Conservation (phyloP, 2,797 vertebrate genomes). For the Sebastes trivittatus region DNA sequence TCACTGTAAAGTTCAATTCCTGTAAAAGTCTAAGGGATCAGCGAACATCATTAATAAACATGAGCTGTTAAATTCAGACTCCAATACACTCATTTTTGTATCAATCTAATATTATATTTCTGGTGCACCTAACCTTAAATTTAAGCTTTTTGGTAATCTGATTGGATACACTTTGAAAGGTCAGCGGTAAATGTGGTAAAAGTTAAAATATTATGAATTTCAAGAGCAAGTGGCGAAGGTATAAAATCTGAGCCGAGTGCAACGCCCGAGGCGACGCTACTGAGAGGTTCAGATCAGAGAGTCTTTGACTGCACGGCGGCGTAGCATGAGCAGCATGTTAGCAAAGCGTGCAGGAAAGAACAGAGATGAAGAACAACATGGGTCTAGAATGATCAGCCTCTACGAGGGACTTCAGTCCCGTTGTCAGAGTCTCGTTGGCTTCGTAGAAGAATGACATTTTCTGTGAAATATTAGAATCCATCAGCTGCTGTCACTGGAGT, state of each 20-base stretch:
- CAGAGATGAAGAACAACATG: not conserved
- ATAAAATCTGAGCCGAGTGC: not conserved
- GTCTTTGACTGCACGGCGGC: not conserved
- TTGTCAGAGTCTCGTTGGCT: not conserved
- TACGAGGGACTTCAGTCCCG: too few species aligned
- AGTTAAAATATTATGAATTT: not conserved
- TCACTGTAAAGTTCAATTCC: too few species aligned
- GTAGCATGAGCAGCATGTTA: not conserved
- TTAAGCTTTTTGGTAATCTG: not conserved
- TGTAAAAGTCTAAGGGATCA: too few species aligned
- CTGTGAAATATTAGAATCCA: not conserved
- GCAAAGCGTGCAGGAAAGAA: not conserved
- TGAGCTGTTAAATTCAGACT: too few species aligned
- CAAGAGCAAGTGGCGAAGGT: not conserved
- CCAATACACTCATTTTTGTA: not conserved
- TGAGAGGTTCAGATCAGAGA: not conserved
- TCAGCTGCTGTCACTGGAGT: not conserved
- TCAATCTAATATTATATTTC: not conserved
- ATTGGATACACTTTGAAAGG: not conserved
- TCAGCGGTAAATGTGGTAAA: not conserved
- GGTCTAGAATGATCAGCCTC: not conserved
- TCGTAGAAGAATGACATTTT: not conserved
- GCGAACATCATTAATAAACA: too few species aligned
- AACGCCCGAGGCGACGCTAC: not conserved
- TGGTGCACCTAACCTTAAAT: not conserved